phyloP scores from a whole-genome alignment of 2,797 vertebrate genomes.

The Varecia variegata region DNA sequence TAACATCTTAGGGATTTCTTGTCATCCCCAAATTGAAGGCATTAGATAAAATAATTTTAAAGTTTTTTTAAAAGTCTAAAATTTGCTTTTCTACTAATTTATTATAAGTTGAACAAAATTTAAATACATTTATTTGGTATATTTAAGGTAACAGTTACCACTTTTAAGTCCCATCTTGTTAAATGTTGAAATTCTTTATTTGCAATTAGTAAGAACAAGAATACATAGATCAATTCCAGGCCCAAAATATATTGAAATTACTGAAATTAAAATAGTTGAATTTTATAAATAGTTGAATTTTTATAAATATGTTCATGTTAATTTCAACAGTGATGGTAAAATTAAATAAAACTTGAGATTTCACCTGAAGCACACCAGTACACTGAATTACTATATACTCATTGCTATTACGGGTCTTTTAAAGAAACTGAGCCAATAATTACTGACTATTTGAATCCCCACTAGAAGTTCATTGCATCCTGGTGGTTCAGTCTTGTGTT shows the following conservation, averaged over 20 bases:
- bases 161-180: not conserved
- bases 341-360: not conserved
- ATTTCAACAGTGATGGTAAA: not conserved
- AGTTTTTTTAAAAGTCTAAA: not conserved
- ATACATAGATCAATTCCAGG: not conserved
- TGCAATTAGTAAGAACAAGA: not conserved
- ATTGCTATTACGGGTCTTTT: not conserved
- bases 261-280: not conserved
- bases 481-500: not conserved
- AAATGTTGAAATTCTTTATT: constrained; percentile 30
- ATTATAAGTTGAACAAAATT: not conserved
- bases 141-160: not conserved
- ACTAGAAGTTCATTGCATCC: not conserved
- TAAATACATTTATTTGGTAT: not conserved
- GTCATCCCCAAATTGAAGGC: not conserved
- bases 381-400: not conserved
- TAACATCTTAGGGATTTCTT: not conserved
- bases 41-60: not conserved
- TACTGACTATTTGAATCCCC: not conserved
- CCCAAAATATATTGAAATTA: not conserved
- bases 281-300: not conserved
- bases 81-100: not conserved
- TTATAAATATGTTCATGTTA: not conserved
- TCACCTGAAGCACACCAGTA: not conserved
- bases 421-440: not conserved